Conservation (phyloP, 2,113 vertebrate species). For the Apteryx owenii region DNA sequence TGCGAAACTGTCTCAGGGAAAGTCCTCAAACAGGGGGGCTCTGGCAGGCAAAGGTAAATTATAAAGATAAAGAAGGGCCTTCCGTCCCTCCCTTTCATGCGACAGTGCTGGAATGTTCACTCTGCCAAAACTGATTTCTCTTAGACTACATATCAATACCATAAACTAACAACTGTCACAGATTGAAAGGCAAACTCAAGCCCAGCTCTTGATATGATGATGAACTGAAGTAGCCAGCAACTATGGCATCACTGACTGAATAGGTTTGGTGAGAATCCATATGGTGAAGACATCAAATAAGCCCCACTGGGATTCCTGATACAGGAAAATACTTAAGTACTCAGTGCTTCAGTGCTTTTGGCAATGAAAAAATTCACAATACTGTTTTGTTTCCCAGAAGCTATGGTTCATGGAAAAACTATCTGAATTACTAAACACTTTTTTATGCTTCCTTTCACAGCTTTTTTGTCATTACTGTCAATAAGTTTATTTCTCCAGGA, state of each 20-base stretch:
- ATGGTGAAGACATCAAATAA: conserved; percentile 58
- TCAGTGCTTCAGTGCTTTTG: conserved; percentile 5
- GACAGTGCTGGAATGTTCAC: not conserved
- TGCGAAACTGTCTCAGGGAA: no score
- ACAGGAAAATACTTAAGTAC: conserved; percentile 37
- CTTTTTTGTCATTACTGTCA: conserved; percentile 60
- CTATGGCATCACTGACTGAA: not conserved
- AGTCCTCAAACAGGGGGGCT: no score
- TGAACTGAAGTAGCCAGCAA: not conserved
- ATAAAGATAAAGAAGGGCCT: no score
- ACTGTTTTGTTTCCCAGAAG: conserved; percentile 40
- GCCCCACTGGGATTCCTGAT: conserved; percentile 9
- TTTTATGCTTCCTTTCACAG: conserved; percentile 63
- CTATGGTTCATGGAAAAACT: conserved; percentile 27
- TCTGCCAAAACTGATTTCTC: not conserved
- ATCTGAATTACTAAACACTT: conserved; percentile 53
- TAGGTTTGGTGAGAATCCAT: conserved; percentile 35
- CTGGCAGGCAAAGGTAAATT: no score
- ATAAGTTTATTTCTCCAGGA: conserved; percentile 64
- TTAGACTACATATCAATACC: not conserved
- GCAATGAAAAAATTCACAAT: not conserved
- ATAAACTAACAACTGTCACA: not conserved
- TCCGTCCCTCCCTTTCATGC: no score
- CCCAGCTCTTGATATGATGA: not conserved
- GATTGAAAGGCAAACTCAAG: not conserved